Conservation (phyloP, 2,888 invertebrate genomes). For the Acanthopleura granulata region DNA sequence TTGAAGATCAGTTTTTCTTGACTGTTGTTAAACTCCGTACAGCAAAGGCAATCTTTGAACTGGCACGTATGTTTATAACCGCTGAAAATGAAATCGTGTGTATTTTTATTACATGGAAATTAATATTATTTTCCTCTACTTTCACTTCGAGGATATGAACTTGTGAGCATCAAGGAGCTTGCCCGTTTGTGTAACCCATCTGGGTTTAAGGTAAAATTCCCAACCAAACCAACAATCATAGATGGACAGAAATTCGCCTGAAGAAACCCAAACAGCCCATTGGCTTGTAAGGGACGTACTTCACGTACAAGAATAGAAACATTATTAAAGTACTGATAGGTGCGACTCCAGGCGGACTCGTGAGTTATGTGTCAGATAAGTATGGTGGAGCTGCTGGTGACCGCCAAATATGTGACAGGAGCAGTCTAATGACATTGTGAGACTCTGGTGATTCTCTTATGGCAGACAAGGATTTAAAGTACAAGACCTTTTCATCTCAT, state of each 20-base stretch:
- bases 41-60: not conserved
- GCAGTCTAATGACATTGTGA: slow-evolving; percentile 27
- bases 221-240: not conserved
- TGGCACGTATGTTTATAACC: no score
- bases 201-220: not conserved
- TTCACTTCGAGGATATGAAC: slow-evolving; percentile 1
- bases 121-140: slow-evolving; percentile 10
- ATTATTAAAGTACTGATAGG: slow-evolving; percentile 35
- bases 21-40: not conserved
- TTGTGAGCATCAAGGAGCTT: not conserved
- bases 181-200: not conserved
- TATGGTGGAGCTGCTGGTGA: slow-evolving; percentile 40
- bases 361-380: slow-evolving; percentile 27
- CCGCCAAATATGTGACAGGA: slow-evolving; percentile 37
- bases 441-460: slow-evolving; percentile 33
- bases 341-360: slow-evolving; percentile 34
- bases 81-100: not conserved
- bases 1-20: not conserved
- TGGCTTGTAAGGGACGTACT: not conserved
- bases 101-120: slow-evolving; percentile 14
- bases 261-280: slow-evolving; percentile 11
- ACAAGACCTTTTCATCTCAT: slow-evolving; percentile 34
- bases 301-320: slow-evolving; percentile 26
- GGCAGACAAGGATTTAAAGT: slow-evolving; percentile 40
- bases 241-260: slow-evolving; percentile 5